A percentile compares a stretch with the other conserved stretches of the same genome.
Evolutionary conservation across 2,888 invertebrate genomes (phyloP).

Genomic region (Dynastes tityus): DNA sequence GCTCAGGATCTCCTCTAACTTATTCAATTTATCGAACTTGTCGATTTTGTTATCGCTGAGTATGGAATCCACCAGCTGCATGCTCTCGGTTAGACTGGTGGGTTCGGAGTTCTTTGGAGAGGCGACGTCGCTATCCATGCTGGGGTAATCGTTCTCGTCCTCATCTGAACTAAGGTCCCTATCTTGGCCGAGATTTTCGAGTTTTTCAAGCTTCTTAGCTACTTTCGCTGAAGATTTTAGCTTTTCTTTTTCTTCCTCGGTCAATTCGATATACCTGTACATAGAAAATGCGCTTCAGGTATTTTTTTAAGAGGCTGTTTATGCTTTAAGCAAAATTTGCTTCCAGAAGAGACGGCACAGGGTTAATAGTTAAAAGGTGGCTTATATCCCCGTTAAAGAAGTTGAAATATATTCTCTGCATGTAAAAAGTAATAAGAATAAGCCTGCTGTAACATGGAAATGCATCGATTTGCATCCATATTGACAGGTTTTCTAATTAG

Average conservation of each 20-base stretch:
- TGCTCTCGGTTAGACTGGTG: slow-evolving; percentile 88
- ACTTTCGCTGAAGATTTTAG: slow-evolving; percentile 93
- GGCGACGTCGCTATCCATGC: slow-evolving; percentile 83
- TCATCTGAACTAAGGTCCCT: slow-evolving; percentile 80
- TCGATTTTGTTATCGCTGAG: slow-evolving; percentile 88
- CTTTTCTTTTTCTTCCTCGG: slow-evolving; percentile 94
- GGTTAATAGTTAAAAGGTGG: no score
- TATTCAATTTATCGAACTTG: slow-evolving; percentile 88
- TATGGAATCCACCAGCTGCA: slow-evolving; percentile 91
- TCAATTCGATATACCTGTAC: slow-evolving; percentile 84
- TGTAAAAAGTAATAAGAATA: no score
- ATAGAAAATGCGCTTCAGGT: background rate
- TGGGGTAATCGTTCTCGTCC: slow-evolving; percentile 83
- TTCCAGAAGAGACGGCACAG: background rate
- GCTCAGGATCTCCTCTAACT: slow-evolving; percentile 88
- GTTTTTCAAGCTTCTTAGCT: slow-evolving; percentile 91
- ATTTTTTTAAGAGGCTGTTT: no score
- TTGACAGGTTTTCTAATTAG: no score
- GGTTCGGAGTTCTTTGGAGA: slow-evolving; percentile 86
- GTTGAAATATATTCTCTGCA: no score
- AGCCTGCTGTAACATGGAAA: no score
- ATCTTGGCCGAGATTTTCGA: slow-evolving; percentile 86
- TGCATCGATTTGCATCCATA: no score
- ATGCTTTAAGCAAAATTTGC: background rate
- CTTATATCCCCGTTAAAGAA: no score